Conservation (phyloP, 2,888 invertebrate species). For the Meta bourneti region DNA sequence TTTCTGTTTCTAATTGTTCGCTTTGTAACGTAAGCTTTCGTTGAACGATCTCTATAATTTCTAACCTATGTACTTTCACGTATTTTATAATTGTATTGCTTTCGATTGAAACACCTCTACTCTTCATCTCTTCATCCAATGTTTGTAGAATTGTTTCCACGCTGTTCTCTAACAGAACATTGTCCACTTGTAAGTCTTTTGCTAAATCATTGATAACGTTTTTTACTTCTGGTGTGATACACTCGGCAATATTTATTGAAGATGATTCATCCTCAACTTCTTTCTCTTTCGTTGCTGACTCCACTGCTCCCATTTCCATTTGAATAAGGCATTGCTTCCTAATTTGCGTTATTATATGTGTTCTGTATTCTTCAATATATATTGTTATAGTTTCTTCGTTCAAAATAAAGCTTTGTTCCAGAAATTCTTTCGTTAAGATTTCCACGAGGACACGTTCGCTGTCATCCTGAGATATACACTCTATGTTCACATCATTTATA, state of each 20-base stretch:
- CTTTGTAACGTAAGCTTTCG: neutral
- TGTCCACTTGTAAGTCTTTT: conserved; percentile 11
- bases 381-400: conserved; percentile 1
- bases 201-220: conserved; percentile 39
- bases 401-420: neutral
- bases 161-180: conserved; percentile 5
- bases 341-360: neutral
- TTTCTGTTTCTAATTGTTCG: neutral
- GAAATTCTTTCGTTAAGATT: conserved; percentile 7
- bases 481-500: conserved; percentile 11
- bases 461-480: conserved; percentile 6
- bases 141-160: conserved; percentile 35
- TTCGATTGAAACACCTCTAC: neutral
- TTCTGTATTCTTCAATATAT: conserved; percentile 3
- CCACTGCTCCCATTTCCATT: neutral
- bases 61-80: neutral
- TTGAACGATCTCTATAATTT: neutral
- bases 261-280: neutral
- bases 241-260: conserved; percentile 11
- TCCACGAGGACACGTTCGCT: neutral
- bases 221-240: conserved; percentile 36
- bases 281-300: neutral
- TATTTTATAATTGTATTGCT: conserved; percentile 17
- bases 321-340: conserved; percentile 5
- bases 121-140: conserved; percentile 10